Percentiles rank a stretch among this genome's conserved stretches.
phyloP scores from a whole-genome alignment of 2,888 invertebrate genomes.

The Leptinotarsa tumamoca region DNA sequence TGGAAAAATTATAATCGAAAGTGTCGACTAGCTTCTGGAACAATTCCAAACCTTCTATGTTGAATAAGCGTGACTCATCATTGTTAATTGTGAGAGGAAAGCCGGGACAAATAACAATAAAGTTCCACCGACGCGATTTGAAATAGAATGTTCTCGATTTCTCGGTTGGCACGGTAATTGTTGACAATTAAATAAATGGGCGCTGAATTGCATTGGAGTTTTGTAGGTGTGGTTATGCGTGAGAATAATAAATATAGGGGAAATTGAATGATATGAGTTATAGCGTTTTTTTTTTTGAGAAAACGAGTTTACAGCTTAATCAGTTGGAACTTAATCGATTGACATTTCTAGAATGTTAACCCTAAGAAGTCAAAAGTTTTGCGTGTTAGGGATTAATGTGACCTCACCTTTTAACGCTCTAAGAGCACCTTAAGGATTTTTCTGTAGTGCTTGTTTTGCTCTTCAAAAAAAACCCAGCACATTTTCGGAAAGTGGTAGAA shows the following conservation, averaged over 20 bases:
- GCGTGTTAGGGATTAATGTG: too few relatives aligned
- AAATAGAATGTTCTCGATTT: conserved; percentile 18
- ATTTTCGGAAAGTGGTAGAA: too few relatives aligned
- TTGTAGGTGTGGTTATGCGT: background rate
- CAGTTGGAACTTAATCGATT: too few relatives aligned
- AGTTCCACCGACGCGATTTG: conserved; percentile 7
- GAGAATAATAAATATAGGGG: background rate
- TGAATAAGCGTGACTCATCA: conserved; percentile 21
- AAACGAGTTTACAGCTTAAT: too few relatives aligned
- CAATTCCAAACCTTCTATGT: conserved; percentile 1
- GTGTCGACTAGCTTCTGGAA: conserved; percentile 5
- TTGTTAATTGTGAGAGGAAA: conserved; percentile 15
- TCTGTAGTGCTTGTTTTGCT: too few relatives aligned
- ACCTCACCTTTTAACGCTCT: too few relatives aligned
- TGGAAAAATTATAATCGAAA: background rate
- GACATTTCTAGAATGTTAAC: too few relatives aligned
- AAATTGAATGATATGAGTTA: background rate
- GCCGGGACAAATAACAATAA: conserved; percentile 16
- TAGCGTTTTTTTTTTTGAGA: too few relatives aligned
- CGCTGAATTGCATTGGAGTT: background rate
- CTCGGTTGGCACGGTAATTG: conserved; percentile 8
- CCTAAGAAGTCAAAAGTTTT: too few relatives aligned
- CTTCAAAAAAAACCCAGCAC: too few relatives aligned
- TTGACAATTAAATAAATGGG: conserved; percentile 4
- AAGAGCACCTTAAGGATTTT: too few relatives aligned